Percentiles rank a stretch among this genome's conserved stretches.
These are phyloP conservation scores for Thyatira batis DNA, from an alignment of 2,888 invertebrate genomes.

Conservation along the genomic window DNA sequence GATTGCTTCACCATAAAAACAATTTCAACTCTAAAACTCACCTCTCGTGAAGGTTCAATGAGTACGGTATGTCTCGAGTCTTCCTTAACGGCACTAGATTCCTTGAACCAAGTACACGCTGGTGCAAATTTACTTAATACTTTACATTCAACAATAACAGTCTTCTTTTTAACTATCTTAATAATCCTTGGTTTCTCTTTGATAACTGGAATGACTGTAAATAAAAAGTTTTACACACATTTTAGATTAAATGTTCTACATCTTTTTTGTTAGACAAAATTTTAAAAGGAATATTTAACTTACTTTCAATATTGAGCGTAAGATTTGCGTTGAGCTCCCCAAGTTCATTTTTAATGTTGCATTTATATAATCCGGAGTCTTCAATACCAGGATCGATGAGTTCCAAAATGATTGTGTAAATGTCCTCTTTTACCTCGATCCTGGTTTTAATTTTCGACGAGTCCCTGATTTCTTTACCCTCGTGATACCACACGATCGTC, in stretches of 20 bases:
- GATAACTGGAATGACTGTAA: constrained; percentile 93
- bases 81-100: constrained; percentile 88
- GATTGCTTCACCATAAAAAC: no score
- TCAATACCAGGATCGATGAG: constrained; percentile 95
- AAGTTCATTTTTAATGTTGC: constrained; percentile 97
- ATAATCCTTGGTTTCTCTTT: constrained; percentile 96
- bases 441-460: constrained; percentile 91
- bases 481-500: constrained; percentile 79
- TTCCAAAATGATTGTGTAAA: constrained; percentile 93
- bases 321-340: constrained; percentile 99
- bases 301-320: constrained; percentile 98
- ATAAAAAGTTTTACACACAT: constrained; percentile 6
- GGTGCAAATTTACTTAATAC: constrained; percentile 97
- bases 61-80: constrained; percentile 89
- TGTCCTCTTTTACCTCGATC: constrained; percentile 88
- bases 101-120: constrained; percentile 96
- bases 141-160: constrained; percentile 95
- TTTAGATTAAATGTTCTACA: constrained; percentile 7
- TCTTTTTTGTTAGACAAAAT: neutral
- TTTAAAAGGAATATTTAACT: constrained; percentile 50
- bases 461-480: constrained; percentile 86
- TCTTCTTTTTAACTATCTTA: constrained; percentile 95
- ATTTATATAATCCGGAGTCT: constrained; percentile 99
- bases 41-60: constrained; percentile 90
- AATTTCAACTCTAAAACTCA: constrained; percentile 62